Evolutionary conservation across 1,140 invertebrate genomes (phyloP).

Genomic region (Dufourea novaeangliae): DNA sequence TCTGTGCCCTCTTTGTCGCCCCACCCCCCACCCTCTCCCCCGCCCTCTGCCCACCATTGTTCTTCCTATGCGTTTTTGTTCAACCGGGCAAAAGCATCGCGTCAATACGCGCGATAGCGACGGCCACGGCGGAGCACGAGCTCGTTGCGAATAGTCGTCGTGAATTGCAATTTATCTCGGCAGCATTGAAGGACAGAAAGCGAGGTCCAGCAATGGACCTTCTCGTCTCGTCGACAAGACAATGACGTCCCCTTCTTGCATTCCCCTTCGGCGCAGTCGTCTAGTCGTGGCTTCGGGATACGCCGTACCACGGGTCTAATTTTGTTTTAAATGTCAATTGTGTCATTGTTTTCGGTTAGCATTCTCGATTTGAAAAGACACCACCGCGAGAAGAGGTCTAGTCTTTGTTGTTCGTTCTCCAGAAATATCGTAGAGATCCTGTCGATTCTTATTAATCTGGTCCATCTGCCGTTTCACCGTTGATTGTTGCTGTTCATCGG

Average conservation of each 20-base stretch:
- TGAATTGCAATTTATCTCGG: constrained; percentile 35
- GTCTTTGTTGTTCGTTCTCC: too few relatives aligned
- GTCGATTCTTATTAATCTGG: not conserved
- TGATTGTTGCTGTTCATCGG: not conserved
- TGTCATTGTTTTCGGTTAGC: too few relatives aligned
- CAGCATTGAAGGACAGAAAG: not conserved
- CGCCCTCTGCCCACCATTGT: not conserved
- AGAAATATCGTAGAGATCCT: too few relatives aligned
- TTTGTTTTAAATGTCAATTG: too few relatives aligned
- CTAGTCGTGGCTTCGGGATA: not conserved
- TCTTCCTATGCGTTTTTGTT: constrained; percentile 6
- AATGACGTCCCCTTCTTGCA: not conserved
- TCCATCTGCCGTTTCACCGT: too few relatives aligned
- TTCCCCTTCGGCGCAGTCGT: not conserved
- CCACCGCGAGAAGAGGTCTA: too few relatives aligned
- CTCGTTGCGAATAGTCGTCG: constrained; percentile 25
- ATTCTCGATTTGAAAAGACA: too few relatives aligned
- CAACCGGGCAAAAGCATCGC: constrained; percentile 18
- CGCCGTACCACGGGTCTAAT: too few relatives aligned
- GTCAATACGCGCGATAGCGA: constrained; percentile 23
- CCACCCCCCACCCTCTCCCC: not conserved
- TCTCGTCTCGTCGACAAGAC: not conserved
- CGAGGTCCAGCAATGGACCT: not conserved
- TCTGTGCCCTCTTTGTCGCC: not conserved
- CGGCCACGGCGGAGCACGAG: not conserved